These are phyloP conservation scores for Labia minor DNA, from an alignment of 2,888 invertebrate genomes.

Conservation along the genomic window DNA sequence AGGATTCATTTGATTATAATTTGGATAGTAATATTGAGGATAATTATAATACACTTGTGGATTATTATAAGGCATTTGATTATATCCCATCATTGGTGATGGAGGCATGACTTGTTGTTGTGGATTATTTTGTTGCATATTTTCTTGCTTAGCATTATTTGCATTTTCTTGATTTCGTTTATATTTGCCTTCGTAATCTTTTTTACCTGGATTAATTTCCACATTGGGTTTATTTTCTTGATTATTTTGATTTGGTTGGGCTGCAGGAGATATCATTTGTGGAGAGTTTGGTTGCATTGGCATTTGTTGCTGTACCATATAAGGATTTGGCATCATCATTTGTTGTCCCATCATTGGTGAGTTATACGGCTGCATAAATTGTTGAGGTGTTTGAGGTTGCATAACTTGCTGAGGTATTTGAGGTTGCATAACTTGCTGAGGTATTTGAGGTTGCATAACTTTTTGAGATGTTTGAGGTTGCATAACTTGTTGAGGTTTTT, in stretches of 20 bases:
- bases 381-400: not conserved
- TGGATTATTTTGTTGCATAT: not conserved
- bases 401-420: not conserved
- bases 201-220: not conserved
- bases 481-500: not conserved
- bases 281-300: not conserved
- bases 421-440: not conserved
- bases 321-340: not conserved
- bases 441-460: not conserved
- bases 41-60: not conserved
- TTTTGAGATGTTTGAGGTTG: not conserved
- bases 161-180: not conserved
- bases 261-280: not conserved
- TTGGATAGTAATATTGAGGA: not conserved
- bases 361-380: not conserved
- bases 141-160: not conserved
- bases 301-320: constrained; percentile 1
- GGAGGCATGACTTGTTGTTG: not conserved
- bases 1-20: not conserved
- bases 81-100: not conserved
- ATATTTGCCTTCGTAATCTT: not conserved
- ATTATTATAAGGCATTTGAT: not conserved
- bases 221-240: not conserved
- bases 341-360: not conserved
- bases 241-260: not conserved